Conservation (phyloP, 2,888 invertebrate species). For the Apamea epomidion region DNA sequence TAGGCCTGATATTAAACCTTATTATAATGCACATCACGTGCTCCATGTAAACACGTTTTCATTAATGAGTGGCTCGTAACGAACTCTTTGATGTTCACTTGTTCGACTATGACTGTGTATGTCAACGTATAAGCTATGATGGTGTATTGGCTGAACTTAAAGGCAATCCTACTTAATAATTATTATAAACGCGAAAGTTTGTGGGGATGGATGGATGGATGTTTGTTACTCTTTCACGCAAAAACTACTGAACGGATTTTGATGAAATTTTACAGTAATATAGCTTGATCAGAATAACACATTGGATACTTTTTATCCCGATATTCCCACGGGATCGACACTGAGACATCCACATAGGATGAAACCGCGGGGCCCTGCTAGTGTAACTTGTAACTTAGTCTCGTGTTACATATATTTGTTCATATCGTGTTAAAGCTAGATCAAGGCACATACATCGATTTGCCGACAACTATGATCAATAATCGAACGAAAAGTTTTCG, state of each 20-base stretch:
- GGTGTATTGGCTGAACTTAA: not conserved
- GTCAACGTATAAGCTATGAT: slow-evolving; percentile 4
- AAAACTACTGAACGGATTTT: too few species aligned
- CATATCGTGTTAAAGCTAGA: not conserved
- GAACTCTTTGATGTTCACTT: slow-evolving; percentile 22
- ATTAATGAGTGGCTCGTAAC: slow-evolving; percentile 25
- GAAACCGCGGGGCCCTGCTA: too few species aligned
- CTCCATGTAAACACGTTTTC: slow-evolving; percentile 34
- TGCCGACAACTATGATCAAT: not conserved
- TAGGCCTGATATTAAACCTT: slow-evolving; percentile 6
- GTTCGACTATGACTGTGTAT: not conserved
- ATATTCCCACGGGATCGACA: too few species aligned
- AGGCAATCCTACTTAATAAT: too few species aligned
- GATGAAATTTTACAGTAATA: too few species aligned
- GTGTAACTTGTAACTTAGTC: not conserved
- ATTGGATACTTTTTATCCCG: too few species aligned
- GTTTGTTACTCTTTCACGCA: too few species aligned
- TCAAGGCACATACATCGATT: not conserved
- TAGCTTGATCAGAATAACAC: too few species aligned
- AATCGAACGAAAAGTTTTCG: not conserved
- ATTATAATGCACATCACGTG: slow-evolving; percentile 19
- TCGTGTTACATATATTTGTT: not conserved
- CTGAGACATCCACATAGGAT: too few species aligned
- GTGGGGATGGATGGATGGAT: too few species aligned
- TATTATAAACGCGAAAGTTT: too few species aligned